phyloP scores from a whole-genome alignment of 2,113 vertebrate genomes.

The Ivindomyrus marchei region DNA sequence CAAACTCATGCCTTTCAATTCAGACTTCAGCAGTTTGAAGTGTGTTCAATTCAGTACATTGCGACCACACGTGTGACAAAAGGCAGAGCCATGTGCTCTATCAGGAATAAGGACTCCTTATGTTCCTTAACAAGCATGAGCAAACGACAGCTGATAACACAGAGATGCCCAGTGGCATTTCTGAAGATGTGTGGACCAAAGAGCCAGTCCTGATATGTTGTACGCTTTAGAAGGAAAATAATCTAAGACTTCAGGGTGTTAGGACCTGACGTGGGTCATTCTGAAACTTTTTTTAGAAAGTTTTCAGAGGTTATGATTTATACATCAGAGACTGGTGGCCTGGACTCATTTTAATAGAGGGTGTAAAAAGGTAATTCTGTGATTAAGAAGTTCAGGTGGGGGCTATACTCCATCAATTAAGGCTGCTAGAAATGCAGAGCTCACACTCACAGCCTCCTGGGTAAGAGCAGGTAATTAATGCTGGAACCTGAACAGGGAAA shows the following conservation, averaged over 20 bases:
- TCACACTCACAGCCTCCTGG: constrained; percentile 18
- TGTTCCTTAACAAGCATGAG: not conserved
- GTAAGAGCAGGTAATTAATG: constrained; percentile 11
- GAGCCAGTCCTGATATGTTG: not conserved
- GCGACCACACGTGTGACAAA: not conserved
- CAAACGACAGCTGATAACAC: not conserved
- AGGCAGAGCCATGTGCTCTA: not conserved
- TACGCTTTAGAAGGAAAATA: not conserved
- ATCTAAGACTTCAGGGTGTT: constrained; percentile 27
- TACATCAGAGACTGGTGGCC: not conserved
- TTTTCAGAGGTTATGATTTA: not conserved
- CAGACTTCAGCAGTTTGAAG: not conserved
- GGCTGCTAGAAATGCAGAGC: constrained; percentile 1
- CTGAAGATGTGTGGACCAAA: not conserved
- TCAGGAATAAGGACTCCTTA: not conserved
- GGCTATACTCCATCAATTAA: not conserved
- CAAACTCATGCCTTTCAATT: not conserved
- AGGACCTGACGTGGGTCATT: constrained; percentile 20
- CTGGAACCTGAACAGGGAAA: not conserved
- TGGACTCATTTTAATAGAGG: constrained; percentile 9
- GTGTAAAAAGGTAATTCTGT: constrained; percentile 1
- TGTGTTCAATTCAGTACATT: not conserved
- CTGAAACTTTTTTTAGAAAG: not conserved
- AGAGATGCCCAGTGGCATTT: not conserved
- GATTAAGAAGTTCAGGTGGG: constrained; percentile 11